Evolutionary conservation across 1,140 invertebrate genomes (phyloP).

Genomic region (Gonioctena quinquepunctata): DNA sequence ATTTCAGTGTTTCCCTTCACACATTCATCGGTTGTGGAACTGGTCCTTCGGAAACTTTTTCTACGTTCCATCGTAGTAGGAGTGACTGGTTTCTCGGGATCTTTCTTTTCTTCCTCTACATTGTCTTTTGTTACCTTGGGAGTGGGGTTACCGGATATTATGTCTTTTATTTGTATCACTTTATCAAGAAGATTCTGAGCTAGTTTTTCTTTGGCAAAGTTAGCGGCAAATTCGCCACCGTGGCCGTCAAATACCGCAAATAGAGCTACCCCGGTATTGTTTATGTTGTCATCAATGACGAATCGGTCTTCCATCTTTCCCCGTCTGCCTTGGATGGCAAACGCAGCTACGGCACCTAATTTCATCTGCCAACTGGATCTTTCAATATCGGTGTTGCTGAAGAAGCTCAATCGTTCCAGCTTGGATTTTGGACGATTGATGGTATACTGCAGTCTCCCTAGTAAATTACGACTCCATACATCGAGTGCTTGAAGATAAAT

Average conservation of each 20-base stretch:
- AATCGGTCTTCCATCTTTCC: slow-evolving; percentile 93
- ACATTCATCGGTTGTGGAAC: slow-evolving; percentile 62
- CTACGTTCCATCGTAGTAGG: slow-evolving; percentile 58
- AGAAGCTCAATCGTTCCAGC: slow-evolving; percentile 60
- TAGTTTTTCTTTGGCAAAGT: slow-evolving; percentile 83
- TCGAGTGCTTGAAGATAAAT: slow-evolving; percentile 79
- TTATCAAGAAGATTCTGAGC: slow-evolving; percentile 77
- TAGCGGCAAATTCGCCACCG: slow-evolving; percentile 91
- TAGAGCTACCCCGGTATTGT: slow-evolving; percentile 75
- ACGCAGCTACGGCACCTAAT: slow-evolving; percentile 75
- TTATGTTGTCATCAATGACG: slow-evolving; percentile 77
- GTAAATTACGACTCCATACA: slow-evolving; percentile 74
- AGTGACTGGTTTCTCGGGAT: slow-evolving; percentile 52
- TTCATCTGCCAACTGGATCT: slow-evolving; percentile 79
- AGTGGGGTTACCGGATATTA: slow-evolving; percentile 64
- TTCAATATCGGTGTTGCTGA: slow-evolving; percentile 60
- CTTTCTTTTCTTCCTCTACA: slow-evolving; percentile 56
- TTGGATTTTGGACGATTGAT: slow-evolving; percentile 62
- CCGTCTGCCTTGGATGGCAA: slow-evolving; percentile 86
- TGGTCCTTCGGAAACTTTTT: slow-evolving; percentile 70
- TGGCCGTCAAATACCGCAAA: slow-evolving; percentile 95
- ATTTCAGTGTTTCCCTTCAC: slow-evolving; percentile 60
- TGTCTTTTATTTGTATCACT: slow-evolving; percentile 71
- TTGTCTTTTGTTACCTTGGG: slow-evolving; percentile 53
- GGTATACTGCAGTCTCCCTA: slow-evolving; percentile 73